Base-by-base conservation (phyloP, 2,113 vertebrate species). In the Xenopus borealis region DNA sequence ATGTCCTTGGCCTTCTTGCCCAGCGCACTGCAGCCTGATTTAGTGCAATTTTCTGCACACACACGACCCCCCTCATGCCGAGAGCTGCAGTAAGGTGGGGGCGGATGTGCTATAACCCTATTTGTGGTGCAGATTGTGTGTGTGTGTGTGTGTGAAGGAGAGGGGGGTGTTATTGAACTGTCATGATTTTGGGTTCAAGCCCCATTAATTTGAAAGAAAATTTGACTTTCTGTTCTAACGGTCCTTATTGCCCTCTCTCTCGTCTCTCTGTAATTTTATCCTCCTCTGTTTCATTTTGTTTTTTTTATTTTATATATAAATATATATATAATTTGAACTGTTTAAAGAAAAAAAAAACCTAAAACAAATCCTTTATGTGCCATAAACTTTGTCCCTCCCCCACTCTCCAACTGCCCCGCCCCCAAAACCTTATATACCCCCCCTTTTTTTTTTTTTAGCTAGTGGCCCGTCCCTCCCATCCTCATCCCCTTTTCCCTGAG, bases 291-390 rank as follows among this genome's bases (percentile, higher is more conserved):
- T 50, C 8, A 50, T 58, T 67, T 67, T 47, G 66, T 33, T 62
- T 66, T 74, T 67, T 75, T 69, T 76, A 45, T 76, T 63, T 76
- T 76, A 69, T 69, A 76, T 76, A 76, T 69, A 69, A 76, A 76
- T 76, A 76, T 76, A 67, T 67, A 76, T 76, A 76, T 76, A 76
- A 76, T 76, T 76, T 76, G 73, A 76, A 69, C 66, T 76, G 73
- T 76, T 76, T 10, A 57, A 66, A 68, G 23, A 67, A 50, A 66
- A 66, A 66, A 57, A 73, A 12, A 52, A 53, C 18, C 40, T 5
- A 33, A 64, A 7, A 62, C 69, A 69, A 69, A 50, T 66, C 73
- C 59, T 67, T 76, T 76, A 74, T 67, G 73, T 76, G 73, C 73
- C 73, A 76, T 76, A 76, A 69, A 64, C 73, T 69, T 63, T 69